phyloP scores from a whole-genome alignment of 2,888 invertebrate species.

The Diadegma fenestrale region DNA sequence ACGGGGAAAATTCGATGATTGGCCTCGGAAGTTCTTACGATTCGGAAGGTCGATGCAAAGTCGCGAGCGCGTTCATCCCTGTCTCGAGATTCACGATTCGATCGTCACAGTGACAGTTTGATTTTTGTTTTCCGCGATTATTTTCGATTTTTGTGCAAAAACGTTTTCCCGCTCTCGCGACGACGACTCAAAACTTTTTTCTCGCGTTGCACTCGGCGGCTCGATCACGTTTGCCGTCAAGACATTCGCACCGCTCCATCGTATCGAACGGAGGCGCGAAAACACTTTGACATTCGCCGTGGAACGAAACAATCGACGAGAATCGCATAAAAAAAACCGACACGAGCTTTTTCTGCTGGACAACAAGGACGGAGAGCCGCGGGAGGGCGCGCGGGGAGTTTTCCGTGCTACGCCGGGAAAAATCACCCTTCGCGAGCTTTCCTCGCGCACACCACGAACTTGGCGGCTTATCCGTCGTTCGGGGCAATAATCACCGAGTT shows the following conservation, averaged over 20 bases:
- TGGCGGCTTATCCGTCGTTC: neutral
- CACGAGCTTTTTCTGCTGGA: neutral
- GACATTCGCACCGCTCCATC: neutral
- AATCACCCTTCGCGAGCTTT: constrained; percentile 11
- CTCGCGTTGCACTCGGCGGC: neutral
- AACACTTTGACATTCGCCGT: neutral
- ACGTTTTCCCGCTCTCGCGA: constrained; percentile 3
- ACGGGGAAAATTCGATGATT: neutral
- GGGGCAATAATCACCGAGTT: neutral
- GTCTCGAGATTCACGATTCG: neutral
- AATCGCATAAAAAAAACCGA: neutral
- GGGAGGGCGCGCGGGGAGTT: neutral
- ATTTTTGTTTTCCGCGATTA: neutral
- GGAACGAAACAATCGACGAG: neutral
- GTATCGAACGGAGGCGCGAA: neutral
- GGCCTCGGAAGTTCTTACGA: neutral
- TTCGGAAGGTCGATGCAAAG: neutral
- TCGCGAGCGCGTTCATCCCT: constrained; percentile 24
- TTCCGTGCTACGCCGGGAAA: neutral
- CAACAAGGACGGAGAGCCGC: neutral
- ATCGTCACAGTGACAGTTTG: neutral
- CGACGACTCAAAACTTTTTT: neutral
- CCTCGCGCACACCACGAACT: neutral
- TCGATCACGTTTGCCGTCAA: neutral
- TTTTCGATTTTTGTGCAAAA: neutral